A percentile compares a stretch with the other conserved stretches of the same genome.
These are phyloP conservation scores for Pseudomyrmex cubaensis DNA, from an alignment of 1,140 invertebrate species.

Conservation along the genomic window DNA sequence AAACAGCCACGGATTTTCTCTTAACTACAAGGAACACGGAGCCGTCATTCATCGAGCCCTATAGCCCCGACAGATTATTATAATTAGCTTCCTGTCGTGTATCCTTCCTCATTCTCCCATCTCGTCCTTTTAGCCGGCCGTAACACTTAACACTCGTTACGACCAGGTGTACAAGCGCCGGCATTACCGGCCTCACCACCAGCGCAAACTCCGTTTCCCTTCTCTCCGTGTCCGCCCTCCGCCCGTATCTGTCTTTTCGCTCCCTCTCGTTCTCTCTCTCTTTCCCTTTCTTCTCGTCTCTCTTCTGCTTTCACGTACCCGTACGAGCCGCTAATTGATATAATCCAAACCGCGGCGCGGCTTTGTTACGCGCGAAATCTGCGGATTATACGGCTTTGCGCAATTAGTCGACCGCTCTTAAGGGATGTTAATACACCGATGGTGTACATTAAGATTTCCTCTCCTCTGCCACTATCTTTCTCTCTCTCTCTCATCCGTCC, in stretches of 20 bases:
- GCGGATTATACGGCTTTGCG: slow-evolving; percentile 68
- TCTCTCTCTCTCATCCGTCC: background rate
- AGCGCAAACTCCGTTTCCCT: slow-evolving; percentile 32
- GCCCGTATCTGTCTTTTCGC: slow-evolving; percentile 19
- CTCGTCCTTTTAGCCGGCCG: slow-evolving; percentile 45
- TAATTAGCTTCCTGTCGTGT: slow-evolving; percentile 68
- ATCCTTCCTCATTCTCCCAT: slow-evolving; percentile 53
- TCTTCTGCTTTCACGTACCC: slow-evolving; percentile 4
- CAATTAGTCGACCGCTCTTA: slow-evolving; percentile 68
- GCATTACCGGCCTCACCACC: slow-evolving; percentile 51
- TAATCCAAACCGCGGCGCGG: slow-evolving; percentile 68
- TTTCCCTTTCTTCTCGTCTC: slow-evolving; percentile 10
- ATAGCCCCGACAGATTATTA: slow-evolving; percentile 60
- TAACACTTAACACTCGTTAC: slow-evolving; percentile 69
- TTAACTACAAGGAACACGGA: slow-evolving; percentile 41
- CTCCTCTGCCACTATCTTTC: background rate
- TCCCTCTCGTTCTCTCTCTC: slow-evolving; percentile 27
- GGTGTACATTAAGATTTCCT: slow-evolving; percentile 52
- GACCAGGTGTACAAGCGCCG: slow-evolving; percentile 62
- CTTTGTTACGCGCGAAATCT: slow-evolving; percentile 68
- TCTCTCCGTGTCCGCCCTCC: slow-evolving; percentile 34
- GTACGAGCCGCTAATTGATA: slow-evolving; percentile 67
- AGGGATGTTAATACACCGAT: slow-evolving; percentile 65
- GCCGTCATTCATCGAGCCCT: slow-evolving; percentile 49
- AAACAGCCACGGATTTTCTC: slow-evolving; percentile 48